phyloP scores from a whole-genome alignment of 2,797 vertebrate genomes.

The Potorous gilbertii region DNA sequence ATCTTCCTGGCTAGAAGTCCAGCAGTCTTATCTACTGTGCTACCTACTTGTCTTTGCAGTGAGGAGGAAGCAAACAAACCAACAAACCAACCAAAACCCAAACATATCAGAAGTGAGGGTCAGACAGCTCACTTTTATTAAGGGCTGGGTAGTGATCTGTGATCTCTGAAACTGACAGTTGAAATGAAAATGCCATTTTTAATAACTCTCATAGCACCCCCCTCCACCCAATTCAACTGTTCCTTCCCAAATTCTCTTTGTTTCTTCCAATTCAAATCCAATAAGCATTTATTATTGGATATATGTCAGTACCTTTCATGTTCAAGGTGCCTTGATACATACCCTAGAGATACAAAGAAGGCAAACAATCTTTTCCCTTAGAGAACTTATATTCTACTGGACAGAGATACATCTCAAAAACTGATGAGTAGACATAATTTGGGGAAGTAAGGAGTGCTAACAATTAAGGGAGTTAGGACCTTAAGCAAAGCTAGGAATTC shows the following conservation, averaged over 20 bases:
- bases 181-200: neutral
- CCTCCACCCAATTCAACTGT: neutral
- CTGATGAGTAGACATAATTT: neutral
- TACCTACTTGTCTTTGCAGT: neutral
- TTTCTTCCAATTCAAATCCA: neutral
- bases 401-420: neutral
- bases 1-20: neutral
- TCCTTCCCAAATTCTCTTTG: neutral
- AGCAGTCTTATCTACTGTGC: neutral
- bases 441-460: neutral
- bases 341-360: neutral
- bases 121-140: conserved; percentile 37
- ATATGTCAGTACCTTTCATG: neutral
- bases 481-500: neutral
- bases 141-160: neutral
- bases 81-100: no score
- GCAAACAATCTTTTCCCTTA: neutral
- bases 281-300: neutral
- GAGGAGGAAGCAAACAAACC: no score
- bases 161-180: neutral
- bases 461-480: neutral
- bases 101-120: neutral
- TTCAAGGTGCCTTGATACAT: neutral
- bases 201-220: neutral
- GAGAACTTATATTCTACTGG: neutral